Conservation (phyloP, 2,888 invertebrate species). For the Amiota minor region DNA sequence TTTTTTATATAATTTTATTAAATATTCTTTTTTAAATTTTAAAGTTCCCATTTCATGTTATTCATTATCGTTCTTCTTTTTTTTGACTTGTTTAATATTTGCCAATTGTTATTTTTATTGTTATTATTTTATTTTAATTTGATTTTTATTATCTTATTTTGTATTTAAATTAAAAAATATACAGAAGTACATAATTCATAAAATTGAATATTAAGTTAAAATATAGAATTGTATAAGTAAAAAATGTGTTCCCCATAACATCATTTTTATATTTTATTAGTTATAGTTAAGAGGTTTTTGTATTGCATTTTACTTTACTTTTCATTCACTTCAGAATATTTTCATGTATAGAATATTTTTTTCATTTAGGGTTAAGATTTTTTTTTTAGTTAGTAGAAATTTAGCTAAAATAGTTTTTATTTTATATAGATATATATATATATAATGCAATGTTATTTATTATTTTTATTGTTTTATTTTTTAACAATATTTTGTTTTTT, state of each 20-base stretch:
- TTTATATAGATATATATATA: slow-evolving; percentile 9
- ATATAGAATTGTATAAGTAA: slow-evolving; percentile 60
- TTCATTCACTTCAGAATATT: neutral
- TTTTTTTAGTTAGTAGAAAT: slow-evolving; percentile 31
- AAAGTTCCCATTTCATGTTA: neutral
- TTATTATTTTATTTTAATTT: neutral
- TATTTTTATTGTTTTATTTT: neutral
- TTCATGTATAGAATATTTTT: neutral
- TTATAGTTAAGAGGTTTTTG: neutral
- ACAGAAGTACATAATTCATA: slow-evolving; percentile 58
- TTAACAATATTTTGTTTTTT: slow-evolving; percentile 5
- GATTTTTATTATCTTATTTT: neutral
- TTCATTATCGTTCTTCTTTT: neutral
- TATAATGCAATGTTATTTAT: neutral
- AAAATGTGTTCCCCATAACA: slow-evolving; percentile 56
- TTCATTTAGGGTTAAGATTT: slow-evolving; percentile 7
- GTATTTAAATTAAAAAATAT: slow-evolving; percentile 39
- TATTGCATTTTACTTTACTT: neutral
- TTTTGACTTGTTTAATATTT: neutral
- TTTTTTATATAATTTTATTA: slow-evolving; percentile 2
- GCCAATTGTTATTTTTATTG: neutral
- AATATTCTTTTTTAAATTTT: neutral
- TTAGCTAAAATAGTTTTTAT: slow-evolving; percentile 21
- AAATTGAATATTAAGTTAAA: slow-evolving; percentile 61
- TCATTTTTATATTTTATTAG: neutral